Evolutionary conservation across 2,797 vertebrate genomes (phyloP).

Genomic region (Alcedo quadribrachys): DNA sequence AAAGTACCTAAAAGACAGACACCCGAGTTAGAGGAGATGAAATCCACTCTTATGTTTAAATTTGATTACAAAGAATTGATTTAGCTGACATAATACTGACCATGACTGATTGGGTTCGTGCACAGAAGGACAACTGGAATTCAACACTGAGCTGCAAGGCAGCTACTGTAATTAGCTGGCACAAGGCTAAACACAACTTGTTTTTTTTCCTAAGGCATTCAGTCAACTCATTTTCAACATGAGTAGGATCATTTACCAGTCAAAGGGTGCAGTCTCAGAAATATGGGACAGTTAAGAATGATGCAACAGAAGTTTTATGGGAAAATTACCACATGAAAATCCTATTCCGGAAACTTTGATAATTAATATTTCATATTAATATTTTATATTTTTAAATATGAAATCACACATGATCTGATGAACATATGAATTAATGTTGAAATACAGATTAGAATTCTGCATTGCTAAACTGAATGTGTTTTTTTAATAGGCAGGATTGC

Average conservation of each 20-base stretch:
- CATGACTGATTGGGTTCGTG: slow-evolving; percentile 49
- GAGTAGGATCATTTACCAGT: not conserved
- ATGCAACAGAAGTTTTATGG: not conserved
- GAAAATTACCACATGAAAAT: not conserved
- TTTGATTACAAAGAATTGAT: slow-evolving; percentile 61
- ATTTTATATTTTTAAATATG: not conserved
- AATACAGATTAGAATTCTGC: not conserved
- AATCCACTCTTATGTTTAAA: slow-evolving; percentile 44
- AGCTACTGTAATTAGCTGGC: slow-evolving; percentile 38
- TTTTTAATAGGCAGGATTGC: not conserved
- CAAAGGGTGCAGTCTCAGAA: not conserved
- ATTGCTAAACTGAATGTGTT: not conserved
- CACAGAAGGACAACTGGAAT: slow-evolving; percentile 37
- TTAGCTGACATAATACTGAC: slow-evolving; percentile 46
- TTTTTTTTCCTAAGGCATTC: not conserved
- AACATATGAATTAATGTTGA: not conserved
- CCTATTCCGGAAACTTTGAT: not conserved
- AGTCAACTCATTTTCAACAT: not conserved
- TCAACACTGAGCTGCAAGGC: not conserved
- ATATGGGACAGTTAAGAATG: not conserved
- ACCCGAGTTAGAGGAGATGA: slow-evolving; percentile 11
- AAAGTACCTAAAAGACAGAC: slow-evolving; percentile 18
- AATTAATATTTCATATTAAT: not conserved
- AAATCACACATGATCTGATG: not conserved
- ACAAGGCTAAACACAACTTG: not conserved